Percentiles rank a stretch among this genome's conserved stretches.
Evolutionary conservation across 37 sponge, comb jelly and placozoan species (phyloP).

Genomic region (Spongilla lacustris): DNA sequence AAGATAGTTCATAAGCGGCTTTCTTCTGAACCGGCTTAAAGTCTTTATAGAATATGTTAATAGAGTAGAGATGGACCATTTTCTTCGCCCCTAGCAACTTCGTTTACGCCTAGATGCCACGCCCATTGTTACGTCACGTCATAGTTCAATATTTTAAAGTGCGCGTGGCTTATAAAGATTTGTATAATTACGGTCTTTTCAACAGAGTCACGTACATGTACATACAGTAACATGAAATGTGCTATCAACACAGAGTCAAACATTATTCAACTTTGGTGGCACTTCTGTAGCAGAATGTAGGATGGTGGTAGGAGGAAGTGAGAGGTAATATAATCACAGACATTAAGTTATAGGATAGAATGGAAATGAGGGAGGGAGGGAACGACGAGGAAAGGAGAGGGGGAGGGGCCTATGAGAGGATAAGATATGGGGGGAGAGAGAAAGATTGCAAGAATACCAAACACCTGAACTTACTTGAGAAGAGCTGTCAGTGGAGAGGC

Average conservation of each 20-base stretch:
- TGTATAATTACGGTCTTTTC: no score
- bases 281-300: not conserved
- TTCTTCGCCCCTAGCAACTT: not conserved
- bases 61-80: slow-evolving; percentile 79
- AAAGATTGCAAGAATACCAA: not conserved
- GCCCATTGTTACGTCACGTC: not conserved
- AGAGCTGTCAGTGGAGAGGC: not conserved
- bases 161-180: no score
- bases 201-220: not conserved
- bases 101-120: not conserved
- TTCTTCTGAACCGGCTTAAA: slow-evolving; percentile 84
- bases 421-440: not conserved
- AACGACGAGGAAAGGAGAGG: not conserved
- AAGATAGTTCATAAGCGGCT: slow-evolving; percentile 79
- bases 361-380: no score
- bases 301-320: no score
- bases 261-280: not conserved
- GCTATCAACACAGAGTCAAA: not conserved
- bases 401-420: not conserved
- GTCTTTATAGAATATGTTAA: slow-evolving; percentile 73
- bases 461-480: not conserved
- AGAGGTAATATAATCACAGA: no score
- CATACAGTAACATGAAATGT: not conserved
- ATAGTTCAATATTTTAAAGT: no score
- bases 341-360: no score